A percentile compares a stretch with the other conserved stretches of the same genome.
Evolutionary conservation across 2,888 invertebrate genomes (phyloP).

Genomic region (Drosophila putrida): DNA sequence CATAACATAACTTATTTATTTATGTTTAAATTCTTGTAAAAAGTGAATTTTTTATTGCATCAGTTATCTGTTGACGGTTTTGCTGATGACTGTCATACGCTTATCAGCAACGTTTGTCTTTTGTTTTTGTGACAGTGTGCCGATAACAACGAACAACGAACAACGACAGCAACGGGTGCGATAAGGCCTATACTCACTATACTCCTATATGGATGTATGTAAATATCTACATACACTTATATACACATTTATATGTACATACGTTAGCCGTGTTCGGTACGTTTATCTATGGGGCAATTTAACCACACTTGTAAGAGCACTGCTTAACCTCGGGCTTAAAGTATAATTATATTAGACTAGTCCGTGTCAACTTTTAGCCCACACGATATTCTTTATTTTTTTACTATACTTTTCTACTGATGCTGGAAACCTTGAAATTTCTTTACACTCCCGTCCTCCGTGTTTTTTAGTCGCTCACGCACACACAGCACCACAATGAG

Average conservation of each 20-base stretch:
- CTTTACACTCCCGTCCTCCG: slow-evolving; percentile 56
- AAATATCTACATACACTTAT: slow-evolving; percentile 6
- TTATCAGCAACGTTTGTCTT: slow-evolving; percentile 61
- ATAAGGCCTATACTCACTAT: slow-evolving; percentile 32
- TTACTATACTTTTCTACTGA: slow-evolving; percentile 23
- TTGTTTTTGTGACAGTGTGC: slow-evolving; percentile 38
- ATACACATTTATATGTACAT: neutral
- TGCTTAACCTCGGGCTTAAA: slow-evolving; percentile 13
- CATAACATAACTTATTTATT: slow-evolving; percentile 65
- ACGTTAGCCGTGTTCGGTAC: neutral
- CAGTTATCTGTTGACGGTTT: slow-evolving; percentile 40
- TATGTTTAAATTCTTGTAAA: slow-evolving; percentile 21
- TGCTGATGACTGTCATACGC: slow-evolving; percentile 37
- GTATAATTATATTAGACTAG: slow-evolving; percentile 25
- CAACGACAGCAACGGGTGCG: slow-evolving; percentile 30
- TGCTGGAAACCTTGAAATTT: slow-evolving; percentile 67
- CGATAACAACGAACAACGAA: slow-evolving; percentile 47
- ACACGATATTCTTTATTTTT: slow-evolving; percentile 30
- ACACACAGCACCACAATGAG: slow-evolving; percentile 17
- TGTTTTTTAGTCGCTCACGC: slow-evolving; percentile 42
- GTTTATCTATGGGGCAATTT: slow-evolving; percentile 29
- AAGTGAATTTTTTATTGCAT: slow-evolving; percentile 30
- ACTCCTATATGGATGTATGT: slow-evolving; percentile 13
- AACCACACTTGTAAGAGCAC: slow-evolving; percentile 45
- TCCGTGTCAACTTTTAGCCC: slow-evolving; percentile 26